Percentiles rank a stretch among this genome's conserved stretches.
These are phyloP conservation scores for Watsonalla binaria DNA, from an alignment of 2,888 invertebrate genomes.

Conservation along the genomic window DNA sequence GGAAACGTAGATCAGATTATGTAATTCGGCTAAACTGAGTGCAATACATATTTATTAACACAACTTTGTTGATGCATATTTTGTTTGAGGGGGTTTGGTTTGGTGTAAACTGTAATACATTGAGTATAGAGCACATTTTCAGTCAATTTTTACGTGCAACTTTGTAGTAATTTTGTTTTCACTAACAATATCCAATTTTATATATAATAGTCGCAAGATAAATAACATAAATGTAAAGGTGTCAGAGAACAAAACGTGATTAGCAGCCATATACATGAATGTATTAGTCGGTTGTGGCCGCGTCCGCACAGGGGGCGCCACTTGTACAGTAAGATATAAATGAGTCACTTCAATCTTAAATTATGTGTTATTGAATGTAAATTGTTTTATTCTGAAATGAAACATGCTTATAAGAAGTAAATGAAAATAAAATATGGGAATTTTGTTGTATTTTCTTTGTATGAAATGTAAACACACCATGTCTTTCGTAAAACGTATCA, in stretches of 20 bases:
- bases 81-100: slow-evolving; percentile 22
- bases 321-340: slow-evolving; percentile 68
- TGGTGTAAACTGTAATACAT: slow-evolving; percentile 19
- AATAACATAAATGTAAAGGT: slow-evolving; percentile 34
- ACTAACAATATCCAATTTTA: slow-evolving; percentile 55
- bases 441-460: slow-evolving; percentile 60
- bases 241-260: slow-evolving; percentile 44
- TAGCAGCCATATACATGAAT: slow-evolving; percentile 36
- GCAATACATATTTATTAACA: slow-evolving; percentile 68
- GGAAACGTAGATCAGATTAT: slow-evolving; percentile 25
- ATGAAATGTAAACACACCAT: too few species aligned
- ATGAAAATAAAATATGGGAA: slow-evolving; percentile 77
- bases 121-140: slow-evolving; percentile 24
- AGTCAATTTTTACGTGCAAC: slow-evolving; percentile 26
- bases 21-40: slow-evolving; percentile 47
- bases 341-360: slow-evolving; percentile 74
- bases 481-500: too few species aligned
- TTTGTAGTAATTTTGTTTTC: slow-evolving; percentile 40
- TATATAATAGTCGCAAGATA: slow-evolving; percentile 47
- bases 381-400: slow-evolving; percentile 76
- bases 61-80: slow-evolving; percentile 16
- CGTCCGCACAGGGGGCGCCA: slow-evolving; percentile 26
- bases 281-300: slow-evolving; percentile 27
- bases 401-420: slow-evolving; percentile 77
- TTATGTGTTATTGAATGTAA: slow-evolving; percentile 76